A percentile compares a stretch with the other conserved stretches of the same genome.
phyloP scores from a whole-genome alignment of 2,113 vertebrate genomes.

The Gambusia affinis region DNA sequence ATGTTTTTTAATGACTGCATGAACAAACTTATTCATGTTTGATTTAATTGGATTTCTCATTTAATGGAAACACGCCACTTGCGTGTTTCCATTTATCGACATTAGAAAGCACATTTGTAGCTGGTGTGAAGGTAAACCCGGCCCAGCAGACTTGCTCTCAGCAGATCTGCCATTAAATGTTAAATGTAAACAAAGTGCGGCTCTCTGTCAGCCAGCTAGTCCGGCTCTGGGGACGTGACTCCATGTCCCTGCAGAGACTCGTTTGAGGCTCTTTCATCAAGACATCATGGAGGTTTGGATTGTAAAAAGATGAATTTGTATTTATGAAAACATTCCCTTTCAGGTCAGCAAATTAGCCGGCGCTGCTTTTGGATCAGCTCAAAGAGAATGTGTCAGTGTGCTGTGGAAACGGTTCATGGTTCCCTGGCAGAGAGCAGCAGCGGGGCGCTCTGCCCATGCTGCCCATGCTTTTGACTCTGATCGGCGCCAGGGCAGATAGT shows the following conservation, averaged over 20 bases:
- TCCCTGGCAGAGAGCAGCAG: conserved; percentile 42
- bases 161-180: conserved; percentile 16
- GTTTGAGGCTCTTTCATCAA: neutral
- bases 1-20: too few relatives aligned
- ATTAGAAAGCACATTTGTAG: too few relatives aligned
- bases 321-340: neutral
- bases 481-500: conserved; percentile 49
- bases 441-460: conserved; percentile 26
- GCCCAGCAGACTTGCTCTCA: conserved; percentile 5
- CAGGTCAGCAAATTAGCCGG: conserved; percentile 10
- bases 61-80: too few relatives aligned
- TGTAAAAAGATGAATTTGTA: conserved; percentile 13
- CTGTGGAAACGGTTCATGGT: conserved; percentile 40
- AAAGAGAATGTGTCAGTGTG: conserved; percentile 28
- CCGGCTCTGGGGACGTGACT: conserved; percentile 38
- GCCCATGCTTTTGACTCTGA: conserved; percentile 49
- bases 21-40: too few relatives aligned
- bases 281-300: neutral
- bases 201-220: conserved; percentile 30
- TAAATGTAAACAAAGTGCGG: conserved; percentile 33
- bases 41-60: too few relatives aligned
- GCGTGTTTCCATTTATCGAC: too few relatives aligned
- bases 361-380: conserved; percentile 9
- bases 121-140: conserved; percentile 15
- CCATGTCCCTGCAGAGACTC: conserved; percentile 42